Evolutionary conservation across 2,797 vertebrate species (phyloP).

Genomic region (Enoplosus armatus): DNA sequence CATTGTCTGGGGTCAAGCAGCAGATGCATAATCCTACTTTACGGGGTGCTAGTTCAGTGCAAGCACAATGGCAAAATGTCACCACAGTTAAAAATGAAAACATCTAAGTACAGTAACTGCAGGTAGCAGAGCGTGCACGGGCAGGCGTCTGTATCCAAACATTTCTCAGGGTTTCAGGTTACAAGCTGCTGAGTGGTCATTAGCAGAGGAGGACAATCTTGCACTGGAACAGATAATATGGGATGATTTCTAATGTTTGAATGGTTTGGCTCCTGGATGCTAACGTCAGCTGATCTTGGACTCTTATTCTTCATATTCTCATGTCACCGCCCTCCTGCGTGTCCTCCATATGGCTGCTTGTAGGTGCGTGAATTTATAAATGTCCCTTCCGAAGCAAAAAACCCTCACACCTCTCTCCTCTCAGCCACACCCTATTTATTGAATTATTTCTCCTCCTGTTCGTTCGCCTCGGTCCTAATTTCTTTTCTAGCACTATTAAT

Average conservation of each 20-base stretch:
- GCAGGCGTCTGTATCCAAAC: not conserved
- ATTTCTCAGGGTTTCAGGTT: not conserved
- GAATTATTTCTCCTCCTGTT: not conserved
- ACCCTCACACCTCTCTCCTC: not conserved
- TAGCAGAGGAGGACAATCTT: not conserved
- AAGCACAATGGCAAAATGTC: not conserved
- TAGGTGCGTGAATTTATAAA: constrained; percentile 15
- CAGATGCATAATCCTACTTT: constrained; percentile 27
- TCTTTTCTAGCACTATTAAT: not conserved
- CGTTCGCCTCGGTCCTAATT: not conserved
- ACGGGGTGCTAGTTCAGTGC: not conserved
- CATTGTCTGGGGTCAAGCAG: constrained; percentile 55
- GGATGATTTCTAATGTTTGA: not conserved
- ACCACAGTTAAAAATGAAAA: not conserved
- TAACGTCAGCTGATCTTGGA: not conserved
- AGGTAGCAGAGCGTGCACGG: not conserved
- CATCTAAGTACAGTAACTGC: not conserved
- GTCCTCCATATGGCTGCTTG: not conserved
- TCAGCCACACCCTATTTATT: constrained; percentile 1
- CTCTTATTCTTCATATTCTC: not conserved
- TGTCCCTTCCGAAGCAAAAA: not conserved
- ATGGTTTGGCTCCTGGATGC: not conserved
- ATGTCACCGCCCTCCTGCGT: not conserved
- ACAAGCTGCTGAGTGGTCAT: not conserved
- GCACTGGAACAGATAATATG: not conserved